Evolutionary conservation across 2,888 invertebrate genomes (phyloP).

Genomic region (Pocota personata): DNA sequence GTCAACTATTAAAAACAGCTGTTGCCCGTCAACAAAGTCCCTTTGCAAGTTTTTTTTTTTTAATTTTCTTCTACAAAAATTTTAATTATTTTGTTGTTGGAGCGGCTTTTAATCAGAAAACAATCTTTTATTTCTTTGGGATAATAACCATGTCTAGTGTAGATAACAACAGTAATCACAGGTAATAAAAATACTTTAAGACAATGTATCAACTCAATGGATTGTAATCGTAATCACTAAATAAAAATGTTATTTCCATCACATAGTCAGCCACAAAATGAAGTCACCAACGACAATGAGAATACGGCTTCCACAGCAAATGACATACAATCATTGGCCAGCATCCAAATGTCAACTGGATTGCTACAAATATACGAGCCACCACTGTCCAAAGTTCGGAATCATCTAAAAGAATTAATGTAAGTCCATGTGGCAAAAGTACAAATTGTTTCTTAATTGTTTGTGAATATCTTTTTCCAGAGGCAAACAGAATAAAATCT

Average conservation of each 20-base stretch:
- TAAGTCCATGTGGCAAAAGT: slow-evolving; percentile 65
- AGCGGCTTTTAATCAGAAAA: slow-evolving; percentile 11
- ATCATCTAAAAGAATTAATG: slow-evolving; percentile 80
- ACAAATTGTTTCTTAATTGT: neutral
- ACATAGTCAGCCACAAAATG: slow-evolving; percentile 36
- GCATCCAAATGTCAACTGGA: slow-evolving; percentile 78
- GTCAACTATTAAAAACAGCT: slow-evolving; percentile 44
- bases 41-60: neutral
- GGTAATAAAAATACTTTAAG: slow-evolving; percentile 33
- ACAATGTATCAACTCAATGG: slow-evolving; percentile 11
- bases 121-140: slow-evolving; percentile 17
- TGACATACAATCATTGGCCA: slow-evolving; percentile 75
- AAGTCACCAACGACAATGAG: neutral
- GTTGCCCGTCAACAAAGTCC: slow-evolving; percentile 41
- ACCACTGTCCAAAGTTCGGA: slow-evolving; percentile 77
- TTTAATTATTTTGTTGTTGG: neutral
- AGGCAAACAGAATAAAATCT: slow-evolving; percentile 81
- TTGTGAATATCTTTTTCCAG: slow-evolving; percentile 74
- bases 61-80: neutral
- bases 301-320: slow-evolving; percentile 1
- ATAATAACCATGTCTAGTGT: slow-evolving; percentile 46
- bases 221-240: neutral
- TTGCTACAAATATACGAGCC: slow-evolving; percentile 79
- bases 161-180: slow-evolving; percentile 61
- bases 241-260: neutral